Evolutionary conservation across 2,888 invertebrate species (phyloP).

Genomic region (Venusia cambrica): DNA sequence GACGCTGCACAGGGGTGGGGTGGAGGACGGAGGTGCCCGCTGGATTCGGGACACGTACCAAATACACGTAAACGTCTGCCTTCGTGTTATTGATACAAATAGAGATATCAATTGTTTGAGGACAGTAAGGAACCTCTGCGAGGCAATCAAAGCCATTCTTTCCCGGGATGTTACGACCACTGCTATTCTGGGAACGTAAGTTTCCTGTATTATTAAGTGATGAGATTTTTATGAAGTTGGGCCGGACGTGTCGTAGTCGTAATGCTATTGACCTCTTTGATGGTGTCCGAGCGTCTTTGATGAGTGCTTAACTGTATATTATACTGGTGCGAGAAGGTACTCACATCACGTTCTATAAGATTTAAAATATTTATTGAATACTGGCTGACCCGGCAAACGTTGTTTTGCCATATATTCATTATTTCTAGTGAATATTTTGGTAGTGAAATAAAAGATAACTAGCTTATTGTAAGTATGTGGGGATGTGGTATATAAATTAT

Average conservation of each 20-base stretch:
- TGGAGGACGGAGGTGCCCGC: conserved; percentile 42
- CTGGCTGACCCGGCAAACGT: too few relatives aligned
- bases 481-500: too few relatives aligned
- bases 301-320: conserved; percentile 21
- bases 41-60: conserved; percentile 70
- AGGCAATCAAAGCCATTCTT: conserved; percentile 66
- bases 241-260: too few relatives aligned
- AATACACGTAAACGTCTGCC: conserved; percentile 74
- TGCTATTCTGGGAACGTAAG: conserved; percentile 50
- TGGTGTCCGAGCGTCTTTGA: conserved; percentile 36
- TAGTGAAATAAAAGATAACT: too few relatives aligned
- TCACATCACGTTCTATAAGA: neutral
- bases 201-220: conserved; percentile 47
- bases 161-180: conserved; percentile 50
- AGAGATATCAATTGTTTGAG: conserved; percentile 79
- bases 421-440: too few relatives aligned
- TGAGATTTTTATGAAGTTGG: conserved; percentile 52
- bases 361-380: conserved; percentile 1
- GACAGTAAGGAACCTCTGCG: conserved; percentile 67
- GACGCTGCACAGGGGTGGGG: conserved; percentile 38
- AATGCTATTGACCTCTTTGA: conserved; percentile 51
- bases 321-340: conserved; percentile 13
- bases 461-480: too few relatives aligned
- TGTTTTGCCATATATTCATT: too few relatives aligned
- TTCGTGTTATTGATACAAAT: conserved; percentile 79